Evolutionary conservation across 2,113 vertebrate genomes (phyloP).

Genomic region (Uria aalge): DNA sequence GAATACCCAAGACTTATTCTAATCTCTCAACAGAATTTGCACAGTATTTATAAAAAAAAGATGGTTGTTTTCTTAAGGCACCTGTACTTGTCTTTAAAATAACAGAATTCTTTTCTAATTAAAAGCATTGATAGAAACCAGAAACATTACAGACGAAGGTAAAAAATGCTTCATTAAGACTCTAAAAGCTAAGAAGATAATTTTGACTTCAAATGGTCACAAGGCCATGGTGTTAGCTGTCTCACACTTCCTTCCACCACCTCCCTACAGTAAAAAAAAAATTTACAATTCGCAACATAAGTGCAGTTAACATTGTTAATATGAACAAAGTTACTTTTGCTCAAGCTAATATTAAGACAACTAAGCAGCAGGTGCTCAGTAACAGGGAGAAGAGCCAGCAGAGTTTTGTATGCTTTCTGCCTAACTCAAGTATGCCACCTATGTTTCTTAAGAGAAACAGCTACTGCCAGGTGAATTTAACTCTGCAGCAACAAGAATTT

Average conservation of each 20-base stretch:
- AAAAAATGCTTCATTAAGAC: not conserved
- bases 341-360: not conserved
- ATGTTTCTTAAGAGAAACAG: not conserved
- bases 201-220: not conserved
- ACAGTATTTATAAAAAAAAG: not conserved
- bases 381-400: not conserved
- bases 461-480: not conserved
- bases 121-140: not conserved
- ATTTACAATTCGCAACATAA: not conserved
- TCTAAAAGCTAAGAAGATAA: not conserved
- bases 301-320: not conserved
- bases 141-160: not conserved
- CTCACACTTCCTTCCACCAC: not conserved
- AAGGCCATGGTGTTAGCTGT: not conserved
- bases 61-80: not conserved
- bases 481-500: not conserved
- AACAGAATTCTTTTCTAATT: not conserved
- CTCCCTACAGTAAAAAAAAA: not conserved
- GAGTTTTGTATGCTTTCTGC: not conserved
- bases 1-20: not conserved
- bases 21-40: not conserved
- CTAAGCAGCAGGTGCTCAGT: not conserved
- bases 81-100: not conserved
- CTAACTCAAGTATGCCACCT: not conserved
- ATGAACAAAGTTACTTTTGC: not conserved